These are phyloP conservation scores for Pomatostomus ruficeps DNA, from an alignment of 2,113 vertebrate genomes.

Conservation along the genomic window DNA sequence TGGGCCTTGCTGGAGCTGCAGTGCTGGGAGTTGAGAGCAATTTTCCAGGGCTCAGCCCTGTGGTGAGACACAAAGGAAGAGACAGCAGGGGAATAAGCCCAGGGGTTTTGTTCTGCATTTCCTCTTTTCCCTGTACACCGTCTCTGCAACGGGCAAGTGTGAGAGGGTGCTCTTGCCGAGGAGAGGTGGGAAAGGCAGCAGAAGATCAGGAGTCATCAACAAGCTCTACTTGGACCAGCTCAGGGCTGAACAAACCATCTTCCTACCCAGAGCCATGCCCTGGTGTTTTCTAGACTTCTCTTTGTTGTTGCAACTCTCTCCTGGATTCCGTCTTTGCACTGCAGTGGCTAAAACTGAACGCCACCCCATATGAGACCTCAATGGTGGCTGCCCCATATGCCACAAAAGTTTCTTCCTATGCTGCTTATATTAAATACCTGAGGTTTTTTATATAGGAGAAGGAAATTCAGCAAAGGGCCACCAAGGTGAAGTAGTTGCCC, in stretches of 20 bases:
- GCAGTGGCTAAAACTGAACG: not conserved
- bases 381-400: not conserved
- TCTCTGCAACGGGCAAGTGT: rapidly evolving
- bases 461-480: not conserved
- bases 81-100: rapidly evolving
- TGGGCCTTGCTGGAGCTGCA: not conserved
- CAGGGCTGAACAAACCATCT: not conserved
- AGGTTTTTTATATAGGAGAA: not conserved
- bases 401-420: not conserved
- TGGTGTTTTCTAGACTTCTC: not conserved
- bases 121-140: rapidly evolving
- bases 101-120: not conserved
- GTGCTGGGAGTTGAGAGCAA: not conserved
- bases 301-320: not conserved
- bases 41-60: not conserved
- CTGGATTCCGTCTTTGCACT: not conserved
- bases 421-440: not conserved
- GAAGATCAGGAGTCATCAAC: not conserved
- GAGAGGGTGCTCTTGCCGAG: not conserved
- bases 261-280: not conserved
- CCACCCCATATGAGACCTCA: rapidly evolving
- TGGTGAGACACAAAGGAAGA: not conserved
- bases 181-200: not conserved
- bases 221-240: not conserved
- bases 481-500: not conserved